Evolutionary conservation across 1,140 invertebrate species (phyloP).

Genomic region (Zophobas atratus): DNA sequence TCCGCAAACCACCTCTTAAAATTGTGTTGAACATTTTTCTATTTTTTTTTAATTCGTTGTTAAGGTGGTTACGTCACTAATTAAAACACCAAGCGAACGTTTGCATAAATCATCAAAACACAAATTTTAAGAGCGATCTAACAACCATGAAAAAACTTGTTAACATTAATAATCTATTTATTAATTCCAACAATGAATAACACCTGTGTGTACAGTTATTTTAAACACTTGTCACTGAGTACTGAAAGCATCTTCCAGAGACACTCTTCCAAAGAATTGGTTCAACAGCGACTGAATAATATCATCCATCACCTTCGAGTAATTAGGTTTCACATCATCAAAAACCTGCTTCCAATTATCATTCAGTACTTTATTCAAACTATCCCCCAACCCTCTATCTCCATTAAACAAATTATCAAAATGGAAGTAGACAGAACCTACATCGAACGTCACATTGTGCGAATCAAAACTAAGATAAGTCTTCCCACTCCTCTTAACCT

Average conservation of each 20-base stretch:
- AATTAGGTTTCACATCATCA: slow-evolving; percentile 18
- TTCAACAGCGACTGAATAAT: neutral
- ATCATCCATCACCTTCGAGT: neutral
- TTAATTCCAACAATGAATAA: no score
- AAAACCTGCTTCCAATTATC: slow-evolving; percentile 19
- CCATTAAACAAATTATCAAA: slow-evolving; percentile 24
- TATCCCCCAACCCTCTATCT: neutral
- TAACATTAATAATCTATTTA: no score
- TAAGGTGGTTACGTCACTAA: no score
- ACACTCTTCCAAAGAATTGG: neutral
- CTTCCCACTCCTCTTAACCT: neutral
- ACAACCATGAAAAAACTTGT: neutral
- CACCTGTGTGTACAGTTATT: neutral
- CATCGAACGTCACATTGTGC: neutral
- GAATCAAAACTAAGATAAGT: slow-evolving; percentile 8
- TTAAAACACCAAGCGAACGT: no score
- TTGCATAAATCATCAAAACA: no score
- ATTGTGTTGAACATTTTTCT: no score
- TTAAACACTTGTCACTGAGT: neutral
- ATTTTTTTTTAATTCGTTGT: no score
- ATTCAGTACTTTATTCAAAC: slow-evolving; percentile 3
- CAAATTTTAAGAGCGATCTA: no score
- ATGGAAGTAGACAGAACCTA: slow-evolving; percentile 5
- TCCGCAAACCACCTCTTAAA: no score
- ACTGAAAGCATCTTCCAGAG: neutral